phyloP scores from a whole-genome alignment of 1,140 invertebrate genomes.

The Zaprionus camerounensis region DNA sequence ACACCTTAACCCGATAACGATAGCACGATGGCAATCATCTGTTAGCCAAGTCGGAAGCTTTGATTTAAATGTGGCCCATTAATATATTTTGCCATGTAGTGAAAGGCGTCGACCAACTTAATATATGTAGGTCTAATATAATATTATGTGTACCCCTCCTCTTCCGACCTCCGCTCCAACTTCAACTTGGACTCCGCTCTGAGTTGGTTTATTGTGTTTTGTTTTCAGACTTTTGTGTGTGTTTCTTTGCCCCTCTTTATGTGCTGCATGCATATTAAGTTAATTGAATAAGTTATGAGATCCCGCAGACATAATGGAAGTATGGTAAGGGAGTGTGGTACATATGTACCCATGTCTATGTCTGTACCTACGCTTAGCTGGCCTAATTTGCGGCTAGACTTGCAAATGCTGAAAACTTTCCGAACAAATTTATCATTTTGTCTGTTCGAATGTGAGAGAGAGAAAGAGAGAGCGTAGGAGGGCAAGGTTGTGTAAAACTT shows the following conservation, averaged over 20 bases:
- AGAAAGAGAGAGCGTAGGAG: not conserved
- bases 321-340: not conserved
- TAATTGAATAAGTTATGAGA: conserved; percentile 32
- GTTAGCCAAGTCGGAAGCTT: conserved; percentile 3
- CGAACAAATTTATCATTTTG: conserved; percentile 7
- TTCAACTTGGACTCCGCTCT: not conserved
- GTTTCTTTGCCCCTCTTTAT: conserved; percentile 21
- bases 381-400: conserved; percentile 8
- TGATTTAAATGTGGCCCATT: conserved; percentile 38
- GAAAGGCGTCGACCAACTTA: conserved; percentile 35
- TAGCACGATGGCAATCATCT: not conserved
- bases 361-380: not conserved
- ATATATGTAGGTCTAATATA: not conserved
- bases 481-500: not conserved
- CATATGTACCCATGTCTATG: not conserved
- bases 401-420: conserved; percentile 10
- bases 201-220: conserved; percentile 7
- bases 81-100: conserved; percentile 29
- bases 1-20: not conserved
- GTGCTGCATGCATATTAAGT: conserved; percentile 37
- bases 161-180: not conserved
- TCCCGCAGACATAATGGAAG: conserved; percentile 11
- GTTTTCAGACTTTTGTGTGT: conserved; percentile 18
- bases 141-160: not conserved
- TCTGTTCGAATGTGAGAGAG: not conserved